phyloP scores from a whole-genome alignment of 1,140 invertebrate species.

The Pemphigus obesinymphae region DNA sequence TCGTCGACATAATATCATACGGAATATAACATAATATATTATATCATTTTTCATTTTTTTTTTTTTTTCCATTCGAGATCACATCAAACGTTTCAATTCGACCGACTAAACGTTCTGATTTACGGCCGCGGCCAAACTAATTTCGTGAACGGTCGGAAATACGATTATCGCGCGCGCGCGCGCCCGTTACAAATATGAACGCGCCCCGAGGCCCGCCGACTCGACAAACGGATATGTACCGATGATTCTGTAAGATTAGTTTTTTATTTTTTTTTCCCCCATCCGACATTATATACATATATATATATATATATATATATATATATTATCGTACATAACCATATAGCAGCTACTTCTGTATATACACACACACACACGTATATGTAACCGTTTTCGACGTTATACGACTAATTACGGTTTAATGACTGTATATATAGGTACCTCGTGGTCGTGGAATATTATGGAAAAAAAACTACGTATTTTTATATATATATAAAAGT shows the following conservation, averaged over 20 bases:
- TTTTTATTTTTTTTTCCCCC: not conserved
- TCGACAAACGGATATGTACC: conserved; percentile 6
- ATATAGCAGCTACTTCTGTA: conserved; percentile 24
- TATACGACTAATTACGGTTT: conserved; percentile 29
- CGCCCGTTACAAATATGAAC: conserved; percentile 11
- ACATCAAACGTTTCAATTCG: conserved; percentile 9
- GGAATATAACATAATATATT: too few species aligned
- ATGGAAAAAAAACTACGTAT: too few species aligned
- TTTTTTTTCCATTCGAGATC: not conserved
- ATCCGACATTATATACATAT: not conserved
- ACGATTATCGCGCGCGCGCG: too few species aligned
- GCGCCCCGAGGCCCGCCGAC: not conserved
- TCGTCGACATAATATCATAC: not conserved
- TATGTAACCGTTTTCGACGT: not conserved
- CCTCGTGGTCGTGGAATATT: too few species aligned
- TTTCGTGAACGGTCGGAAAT: conserved; percentile 27
- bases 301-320: too few species aligned
- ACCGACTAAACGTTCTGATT: conserved; percentile 26
- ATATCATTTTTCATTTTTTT: not conserved
- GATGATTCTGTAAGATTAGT: conserved; percentile 13
- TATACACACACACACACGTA: too few species aligned
- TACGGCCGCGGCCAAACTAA: not conserved
- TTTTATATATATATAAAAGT: not conserved
- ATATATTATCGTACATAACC: not conserved
- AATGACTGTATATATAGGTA: not conserved